Percentiles rank a stretch among this genome's conserved stretches.
These are phyloP conservation scores for Drosophila mimetica DNA, from an alignment of 2,888 invertebrate species.

Conservation along the genomic window DNA sequence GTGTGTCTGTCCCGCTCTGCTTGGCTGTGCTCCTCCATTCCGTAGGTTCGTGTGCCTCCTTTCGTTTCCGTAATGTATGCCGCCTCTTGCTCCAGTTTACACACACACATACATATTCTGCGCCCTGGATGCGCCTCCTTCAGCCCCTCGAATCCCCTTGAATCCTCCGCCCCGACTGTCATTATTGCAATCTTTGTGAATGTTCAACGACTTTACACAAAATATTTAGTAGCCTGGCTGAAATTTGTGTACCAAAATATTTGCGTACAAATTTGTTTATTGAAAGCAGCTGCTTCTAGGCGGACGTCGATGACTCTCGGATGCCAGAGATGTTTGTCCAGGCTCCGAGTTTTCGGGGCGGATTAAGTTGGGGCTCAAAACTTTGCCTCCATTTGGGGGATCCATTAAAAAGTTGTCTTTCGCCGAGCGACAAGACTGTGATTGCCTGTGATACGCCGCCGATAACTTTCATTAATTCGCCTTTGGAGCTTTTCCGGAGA, in stretches of 20 bases:
- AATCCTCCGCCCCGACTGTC: slow-evolving; percentile 53
- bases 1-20: slow-evolving; percentile 41
- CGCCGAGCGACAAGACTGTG: slow-evolving; percentile 23
- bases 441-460: slow-evolving; percentile 23
- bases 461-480: slow-evolving; percentile 43
- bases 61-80: slow-evolving; percentile 49
- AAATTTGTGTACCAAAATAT: slow-evolving; percentile 58
- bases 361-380: slow-evolving; percentile 37
- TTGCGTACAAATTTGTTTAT: slow-evolving; percentile 57
- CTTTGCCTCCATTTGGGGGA: slow-evolving; percentile 32
- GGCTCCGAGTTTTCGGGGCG: slow-evolving; percentile 20
- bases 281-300: slow-evolving; percentile 39
- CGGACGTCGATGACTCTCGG: slow-evolving; percentile 17
- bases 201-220: slow-evolving; percentile 55
- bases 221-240: slow-evolving; percentile 57
- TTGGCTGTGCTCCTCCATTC: slow-evolving; percentile 4
- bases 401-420: slow-evolving; percentile 51
- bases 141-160: not conserved
- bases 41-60: slow-evolving; percentile 24
- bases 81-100: slow-evolving; percentile 44
- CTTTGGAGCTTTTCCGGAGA: slow-evolving; percentile 4
- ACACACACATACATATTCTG: slow-evolving; percentile 35
- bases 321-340: slow-evolving; percentile 36
- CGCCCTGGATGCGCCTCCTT: slow-evolving; percentile 38
- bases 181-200: slow-evolving; percentile 69